Evolutionary conservation across 2,113 vertebrate genomes (phyloP), one percentile per base, ranked within the genome.

Genomic region (Bufo bufo): DNA sequence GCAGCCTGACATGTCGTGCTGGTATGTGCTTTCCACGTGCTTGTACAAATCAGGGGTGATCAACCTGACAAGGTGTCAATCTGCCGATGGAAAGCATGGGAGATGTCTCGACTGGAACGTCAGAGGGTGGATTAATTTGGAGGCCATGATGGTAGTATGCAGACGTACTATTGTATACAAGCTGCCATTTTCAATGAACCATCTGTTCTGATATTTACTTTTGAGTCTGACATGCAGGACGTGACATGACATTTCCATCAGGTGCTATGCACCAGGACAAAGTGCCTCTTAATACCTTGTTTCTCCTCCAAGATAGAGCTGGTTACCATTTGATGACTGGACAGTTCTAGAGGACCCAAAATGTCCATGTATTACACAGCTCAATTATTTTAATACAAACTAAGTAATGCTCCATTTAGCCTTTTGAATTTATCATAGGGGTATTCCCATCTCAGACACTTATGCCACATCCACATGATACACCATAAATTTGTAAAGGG

Each of bases 1-100:
- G 69, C 54, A n/a, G 84, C 69, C 84, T 85, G 71, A 50, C 84
- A 23, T n/a, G 45, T 12, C 33, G 71, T 59, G 49, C 33, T 63
- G 84, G 71, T 85, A 85, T 85, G 71, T 43, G 16, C 16, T 8
- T 58, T 77, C 80, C 12, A 45, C 16, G 43, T 13, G 58, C 59
- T 63, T 49, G 59, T 49, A 82, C 80, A 82, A 82, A 65, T 43
- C 58, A 61, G 19, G 49, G 66, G 65, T 71, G 66, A 85, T 74
- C 58, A 78, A 47, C 74, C 61, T 23, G 20, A 23, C 49, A 63
- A 66, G 12, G 45, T n/a, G 58, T 86, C 85, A 86, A 86, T 58
- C 85, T 77, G 58, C n/a, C 16, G 12, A 79, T 6, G 12, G 77
- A 33, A 79, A 16, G 77, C 52, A n/a, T 10, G 43, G 77, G 77